These are phyloP conservation scores for Eira barbara DNA, from an alignment of 2,113 vertebrate species.

Conservation along the genomic window DNA sequence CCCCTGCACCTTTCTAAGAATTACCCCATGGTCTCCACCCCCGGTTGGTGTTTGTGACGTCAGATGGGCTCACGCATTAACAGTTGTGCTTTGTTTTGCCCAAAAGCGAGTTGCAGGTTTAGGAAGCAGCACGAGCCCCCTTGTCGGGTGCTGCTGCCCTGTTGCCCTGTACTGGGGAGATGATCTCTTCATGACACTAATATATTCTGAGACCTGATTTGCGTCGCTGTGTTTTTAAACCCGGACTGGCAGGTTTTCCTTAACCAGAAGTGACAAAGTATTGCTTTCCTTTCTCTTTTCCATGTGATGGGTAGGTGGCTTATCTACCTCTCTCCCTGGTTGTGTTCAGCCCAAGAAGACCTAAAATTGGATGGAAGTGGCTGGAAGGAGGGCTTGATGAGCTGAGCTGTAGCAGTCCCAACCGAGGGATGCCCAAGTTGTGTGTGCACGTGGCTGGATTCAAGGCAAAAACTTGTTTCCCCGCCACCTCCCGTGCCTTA, in stretches of 20 bases:
- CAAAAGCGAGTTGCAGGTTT: slow-evolving; percentile 11
- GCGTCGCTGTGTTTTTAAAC: slow-evolving; percentile 33
- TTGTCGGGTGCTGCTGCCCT: not conserved
- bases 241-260: slow-evolving; percentile 24
- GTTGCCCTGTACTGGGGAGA: not conserved
- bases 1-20: not conserved
- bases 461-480: not conserved
- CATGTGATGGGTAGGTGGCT: not conserved
- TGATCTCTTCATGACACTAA: not conserved
- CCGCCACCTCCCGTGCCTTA: rapidly evolving
- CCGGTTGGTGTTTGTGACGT: not conserved
- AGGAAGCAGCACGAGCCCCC: not conserved
- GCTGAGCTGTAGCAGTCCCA: not conserved
- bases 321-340: not conserved
- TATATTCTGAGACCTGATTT: slow-evolving; percentile 8
- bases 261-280: slow-evolving; percentile 55
- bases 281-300: slow-evolving; percentile 39
- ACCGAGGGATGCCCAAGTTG: not conserved
- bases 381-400: not conserved
- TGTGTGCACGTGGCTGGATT: not conserved
- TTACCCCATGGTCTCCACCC: not conserved
- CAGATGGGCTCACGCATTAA: not conserved
- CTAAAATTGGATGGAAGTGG: not conserved
- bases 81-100: not conserved
- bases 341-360: not conserved